These are phyloP conservation scores for Dicrostonyx torquatus DNA, from an alignment of 2,797 vertebrate species.

Conservation along the genomic window DNA sequence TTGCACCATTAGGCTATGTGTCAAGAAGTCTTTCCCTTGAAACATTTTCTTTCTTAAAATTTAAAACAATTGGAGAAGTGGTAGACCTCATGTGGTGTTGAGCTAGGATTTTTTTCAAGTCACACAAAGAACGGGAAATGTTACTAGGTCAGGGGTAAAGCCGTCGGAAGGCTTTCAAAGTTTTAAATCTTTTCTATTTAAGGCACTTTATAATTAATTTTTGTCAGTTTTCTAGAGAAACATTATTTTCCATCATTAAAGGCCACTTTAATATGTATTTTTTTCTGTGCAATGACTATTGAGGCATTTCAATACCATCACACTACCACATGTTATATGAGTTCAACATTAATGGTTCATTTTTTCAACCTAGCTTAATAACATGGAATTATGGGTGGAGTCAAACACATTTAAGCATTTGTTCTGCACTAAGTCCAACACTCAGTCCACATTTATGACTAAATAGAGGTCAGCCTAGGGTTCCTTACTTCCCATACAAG, in stretches of 20 bases:
- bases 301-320: background rate
- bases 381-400: background rate
- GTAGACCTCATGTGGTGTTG: background rate
- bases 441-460: background rate
- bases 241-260: conserved; percentile 30
- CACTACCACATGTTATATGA: background rate
- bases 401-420: conserved; percentile 31
- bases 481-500: background rate
- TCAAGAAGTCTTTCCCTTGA: background rate
- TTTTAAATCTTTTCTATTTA: conserved; percentile 21
- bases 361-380: conserved; percentile 20
- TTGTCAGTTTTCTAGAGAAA: conserved; percentile 17
- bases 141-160: background rate
- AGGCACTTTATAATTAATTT: conserved; percentile 35
- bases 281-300: background rate
- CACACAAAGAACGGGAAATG: background rate
- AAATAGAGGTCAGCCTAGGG: conserved; percentile 15
- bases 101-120: conserved; percentile 15
- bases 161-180: background rate
- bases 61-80: conserved; percentile 8
- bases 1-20: conserved; percentile 31
- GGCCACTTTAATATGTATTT: background rate
- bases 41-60: conserved; percentile 39
- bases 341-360: background rate
- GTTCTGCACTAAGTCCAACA: background rate